These are phyloP conservation scores for Burhinus bistriatus DNA, from an alignment of 2,113 vertebrate species.

Conservation along the genomic window DNA sequence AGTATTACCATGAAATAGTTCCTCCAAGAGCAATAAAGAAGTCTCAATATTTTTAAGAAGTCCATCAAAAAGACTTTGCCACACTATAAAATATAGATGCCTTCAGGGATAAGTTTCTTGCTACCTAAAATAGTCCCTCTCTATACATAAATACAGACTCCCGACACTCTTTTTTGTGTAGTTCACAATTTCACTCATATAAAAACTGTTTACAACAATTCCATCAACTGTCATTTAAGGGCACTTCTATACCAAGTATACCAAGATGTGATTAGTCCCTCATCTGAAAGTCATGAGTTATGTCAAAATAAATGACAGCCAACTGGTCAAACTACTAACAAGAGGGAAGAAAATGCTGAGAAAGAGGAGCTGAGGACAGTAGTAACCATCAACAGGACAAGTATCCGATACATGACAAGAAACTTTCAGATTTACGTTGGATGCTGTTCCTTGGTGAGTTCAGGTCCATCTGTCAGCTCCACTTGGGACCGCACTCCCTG, in stretches of 20 bases:
- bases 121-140: not conserved
- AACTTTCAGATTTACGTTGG: not conserved
- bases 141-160: not conserved
- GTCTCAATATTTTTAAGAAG: not conserved
- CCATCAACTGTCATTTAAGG: not conserved
- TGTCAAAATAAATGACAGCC: not conserved
- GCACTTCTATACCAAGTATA: not conserved
- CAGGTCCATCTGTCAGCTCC: slow-evolving; percentile 6
- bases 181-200: not conserved
- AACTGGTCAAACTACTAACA: not conserved
- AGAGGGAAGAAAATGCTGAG: not conserved
- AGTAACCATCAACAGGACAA: not conserved
- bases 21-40: not conserved
- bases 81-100: not conserved
- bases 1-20: not conserved
- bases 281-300: not conserved
- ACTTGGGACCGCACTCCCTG: not conserved
- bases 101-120: not conserved
- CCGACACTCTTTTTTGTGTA: not conserved
- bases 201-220: not conserved
- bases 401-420: not conserved
- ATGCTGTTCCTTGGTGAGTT: not conserved
- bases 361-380: not conserved
- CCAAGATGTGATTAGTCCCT: not conserved
- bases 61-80: not conserved